A percentile compares a stretch with the other conserved stretches of the same genome.
Conservation (phyloP, 2,113 vertebrate species). For the Dasypus novemcinctus region DNA sequence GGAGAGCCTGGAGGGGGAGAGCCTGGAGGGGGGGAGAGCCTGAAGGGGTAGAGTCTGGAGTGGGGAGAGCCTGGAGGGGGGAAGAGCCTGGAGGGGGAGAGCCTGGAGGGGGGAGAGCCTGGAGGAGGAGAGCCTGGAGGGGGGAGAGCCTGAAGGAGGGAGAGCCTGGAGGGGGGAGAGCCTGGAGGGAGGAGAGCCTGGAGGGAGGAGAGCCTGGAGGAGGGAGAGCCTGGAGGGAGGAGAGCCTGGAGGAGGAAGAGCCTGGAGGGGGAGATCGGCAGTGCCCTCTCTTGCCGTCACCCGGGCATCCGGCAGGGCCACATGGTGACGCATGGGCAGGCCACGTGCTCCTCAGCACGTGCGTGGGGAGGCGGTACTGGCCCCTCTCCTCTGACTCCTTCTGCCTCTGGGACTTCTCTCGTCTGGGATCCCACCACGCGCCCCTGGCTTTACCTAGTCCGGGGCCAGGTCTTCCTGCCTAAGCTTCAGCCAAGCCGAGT, state of each 20-base stretch:
- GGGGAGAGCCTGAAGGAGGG: neutral
- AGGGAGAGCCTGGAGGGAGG: neutral
- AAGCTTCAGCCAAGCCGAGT: neutral
- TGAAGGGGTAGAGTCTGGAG: neutral
- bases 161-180: neutral
- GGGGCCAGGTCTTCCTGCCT: neutral
- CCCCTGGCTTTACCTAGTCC: neutral
- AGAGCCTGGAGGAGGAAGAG: neutral
- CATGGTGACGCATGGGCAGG: fast-evolving
- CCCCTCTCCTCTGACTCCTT: neutral
- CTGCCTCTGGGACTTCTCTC: neutral
- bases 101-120: neutral
- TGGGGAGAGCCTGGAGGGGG: fast-evolving
- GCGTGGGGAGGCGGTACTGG: neutral
- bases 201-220: neutral
- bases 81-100: fast-evolving
- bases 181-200: neutral
- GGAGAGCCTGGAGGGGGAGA: fast-evolving
- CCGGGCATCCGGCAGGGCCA: neutral
- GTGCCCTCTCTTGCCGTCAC: neutral
- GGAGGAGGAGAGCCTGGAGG: neutral
- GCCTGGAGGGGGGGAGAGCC: neutral
- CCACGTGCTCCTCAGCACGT: fast-evolving
- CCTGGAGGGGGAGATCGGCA: neutral
- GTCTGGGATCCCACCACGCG: too few relatives aligned